Evolutionary conservation across 2,113 vertebrate species (phyloP).

Genomic region (Xiphias gladius): DNA sequence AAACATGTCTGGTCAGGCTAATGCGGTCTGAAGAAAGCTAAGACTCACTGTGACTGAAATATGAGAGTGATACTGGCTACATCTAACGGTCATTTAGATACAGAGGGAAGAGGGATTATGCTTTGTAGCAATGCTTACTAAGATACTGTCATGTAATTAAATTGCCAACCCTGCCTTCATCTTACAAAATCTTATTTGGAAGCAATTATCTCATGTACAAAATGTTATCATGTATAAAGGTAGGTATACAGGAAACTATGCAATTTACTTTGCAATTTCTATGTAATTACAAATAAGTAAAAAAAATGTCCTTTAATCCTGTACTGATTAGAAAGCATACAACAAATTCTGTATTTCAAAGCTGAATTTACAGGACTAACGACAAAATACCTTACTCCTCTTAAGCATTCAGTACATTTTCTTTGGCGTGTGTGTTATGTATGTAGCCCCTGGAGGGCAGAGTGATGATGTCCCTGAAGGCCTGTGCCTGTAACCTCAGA

Average conservation of each 20-base stretch:
- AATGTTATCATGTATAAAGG: not conserved
- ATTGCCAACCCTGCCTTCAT: not conserved
- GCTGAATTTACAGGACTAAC: constrained; percentile 12
- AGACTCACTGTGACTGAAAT: constrained; percentile 57
- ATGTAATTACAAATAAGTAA: constrained; percentile 1
- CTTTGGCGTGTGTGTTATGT: constrained; percentile 60
- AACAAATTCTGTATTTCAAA: constrained; percentile 23
- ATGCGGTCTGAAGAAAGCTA: constrained; percentile 54
- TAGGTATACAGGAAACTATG: not conserved
- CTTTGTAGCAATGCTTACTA: constrained; percentile 4
- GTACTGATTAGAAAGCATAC: not conserved
- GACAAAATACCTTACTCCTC: constrained; percentile 11
- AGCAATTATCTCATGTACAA: not conserved
- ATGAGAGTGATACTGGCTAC: constrained; percentile 27
- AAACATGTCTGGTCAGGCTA: constrained; percentile 62
- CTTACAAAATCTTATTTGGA: not conserved
- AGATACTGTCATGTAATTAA: constrained; percentile 11
- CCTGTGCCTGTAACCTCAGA: constrained; percentile 74
- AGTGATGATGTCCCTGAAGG: constrained; percentile 70
- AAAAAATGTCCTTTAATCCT: too few species aligned
- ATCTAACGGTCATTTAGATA: constrained; percentile 45
- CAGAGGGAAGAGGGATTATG: not conserved
- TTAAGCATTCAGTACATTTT: constrained; percentile 45
- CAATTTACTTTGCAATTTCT: not conserved
- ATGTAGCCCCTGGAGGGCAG: constrained; percentile 76